Evolutionary conservation across 2,888 invertebrate genomes (phyloP).

Genomic region (Aphidoletes aphidimyza): DNA sequence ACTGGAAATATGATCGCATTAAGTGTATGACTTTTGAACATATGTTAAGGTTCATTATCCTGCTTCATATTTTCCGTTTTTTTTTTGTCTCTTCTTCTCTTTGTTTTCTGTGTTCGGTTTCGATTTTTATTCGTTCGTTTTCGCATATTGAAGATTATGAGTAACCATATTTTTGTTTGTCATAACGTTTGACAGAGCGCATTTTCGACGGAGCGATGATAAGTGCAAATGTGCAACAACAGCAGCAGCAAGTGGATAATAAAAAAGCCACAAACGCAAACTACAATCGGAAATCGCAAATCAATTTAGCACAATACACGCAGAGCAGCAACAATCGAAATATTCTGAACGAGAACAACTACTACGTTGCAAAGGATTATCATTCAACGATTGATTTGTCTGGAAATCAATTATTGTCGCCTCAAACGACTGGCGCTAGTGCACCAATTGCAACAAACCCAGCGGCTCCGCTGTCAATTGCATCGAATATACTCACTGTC

Average conservation of each 20-base stretch:
- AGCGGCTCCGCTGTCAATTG: neutral
- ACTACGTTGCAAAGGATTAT: constrained; percentile 29
- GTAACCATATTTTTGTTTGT: neutral
- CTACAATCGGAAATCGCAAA: constrained; percentile 44
- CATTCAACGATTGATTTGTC: constrained; percentile 39
- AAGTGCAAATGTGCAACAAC: constrained; percentile 45
- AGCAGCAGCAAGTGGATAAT: constrained; percentile 52
- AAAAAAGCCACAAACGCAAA: constrained; percentile 50
- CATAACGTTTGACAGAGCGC: neutral
- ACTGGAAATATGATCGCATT: neutral
- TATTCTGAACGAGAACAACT: neutral
- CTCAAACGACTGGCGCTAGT: neutral
- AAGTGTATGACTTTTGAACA: neutral
- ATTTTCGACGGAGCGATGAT: constrained; percentile 5
- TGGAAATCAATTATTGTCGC: constrained; percentile 30
- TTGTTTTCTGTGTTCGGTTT: neutral
- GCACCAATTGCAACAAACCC: neutral
- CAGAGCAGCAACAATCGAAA: constrained; percentile 25
- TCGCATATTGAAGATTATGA: neutral
- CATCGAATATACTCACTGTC: neutral
- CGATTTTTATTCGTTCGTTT: neutral
- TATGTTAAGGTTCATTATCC: constrained; percentile 41
- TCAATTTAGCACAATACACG: constrained; percentile 41
- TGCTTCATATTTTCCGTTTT: neutral
- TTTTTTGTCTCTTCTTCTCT: neutral